Percentiles rank a stretch among this genome's conserved stretches.
Conservation (phyloP, 2,113 vertebrate species). For the Petroica traversi region DNA sequence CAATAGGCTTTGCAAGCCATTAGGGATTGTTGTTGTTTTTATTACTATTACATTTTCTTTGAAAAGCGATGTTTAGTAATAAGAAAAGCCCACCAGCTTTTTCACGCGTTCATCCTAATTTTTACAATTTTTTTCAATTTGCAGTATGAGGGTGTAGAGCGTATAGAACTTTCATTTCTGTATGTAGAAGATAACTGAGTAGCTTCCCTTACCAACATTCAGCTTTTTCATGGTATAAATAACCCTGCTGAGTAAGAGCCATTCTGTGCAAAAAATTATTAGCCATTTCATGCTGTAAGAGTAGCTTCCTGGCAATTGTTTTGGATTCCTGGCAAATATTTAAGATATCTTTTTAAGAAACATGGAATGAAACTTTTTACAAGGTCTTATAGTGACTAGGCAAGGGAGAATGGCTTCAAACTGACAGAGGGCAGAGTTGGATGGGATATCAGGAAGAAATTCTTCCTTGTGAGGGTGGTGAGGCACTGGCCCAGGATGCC, state of each 20-base stretch:
- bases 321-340: too few relatives aligned
- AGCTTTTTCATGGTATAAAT: neutral
- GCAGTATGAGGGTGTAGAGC: neutral
- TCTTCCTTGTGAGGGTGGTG: neutral
- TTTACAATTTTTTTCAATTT: neutral
- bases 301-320: neutral
- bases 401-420: neutral
- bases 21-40: neutral
- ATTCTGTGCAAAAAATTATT: neutral
- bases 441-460: neutral
- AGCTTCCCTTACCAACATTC: neutral
- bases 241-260: neutral
- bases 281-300: neutral
- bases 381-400: too few relatives aligned
- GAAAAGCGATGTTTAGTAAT: neutral
- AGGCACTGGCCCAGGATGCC: neutral
- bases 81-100: neutral
- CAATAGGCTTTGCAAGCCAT: neutral
- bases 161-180: neutral
- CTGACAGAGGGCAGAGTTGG: neutral
- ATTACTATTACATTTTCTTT: neutral
- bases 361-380: neutral
- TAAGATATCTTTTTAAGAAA: neutral
- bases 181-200: neutral
- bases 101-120: neutral